Evolutionary conservation across 2,888 invertebrate species (phyloP).

Genomic region (Thecophora atra): DNA sequence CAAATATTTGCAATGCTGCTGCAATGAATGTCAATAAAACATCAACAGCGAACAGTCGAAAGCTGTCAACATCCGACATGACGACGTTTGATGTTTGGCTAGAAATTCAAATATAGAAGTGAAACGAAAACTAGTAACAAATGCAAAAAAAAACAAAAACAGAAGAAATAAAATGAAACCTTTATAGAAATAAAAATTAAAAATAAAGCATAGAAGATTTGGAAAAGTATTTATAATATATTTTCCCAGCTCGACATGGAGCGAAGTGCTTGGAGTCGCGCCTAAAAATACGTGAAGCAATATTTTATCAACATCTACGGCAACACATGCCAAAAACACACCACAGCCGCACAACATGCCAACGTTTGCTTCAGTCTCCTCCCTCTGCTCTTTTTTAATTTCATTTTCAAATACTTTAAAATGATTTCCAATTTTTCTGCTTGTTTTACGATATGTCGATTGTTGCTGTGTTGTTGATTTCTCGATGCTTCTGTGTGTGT

Average conservation of each 20-base stretch:
- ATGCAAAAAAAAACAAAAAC: background rate
- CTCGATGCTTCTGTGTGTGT: no score
- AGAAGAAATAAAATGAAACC: background rate
- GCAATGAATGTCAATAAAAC: conserved; percentile 6
- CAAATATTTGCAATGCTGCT: background rate
- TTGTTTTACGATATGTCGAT: conserved; percentile 13
- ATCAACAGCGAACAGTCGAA: conserved; percentile 8
- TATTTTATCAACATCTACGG: background rate
- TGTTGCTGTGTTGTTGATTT: no score
- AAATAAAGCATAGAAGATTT: background rate
- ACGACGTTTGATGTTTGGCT: background rate
- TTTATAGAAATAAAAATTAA: conserved; percentile 8
- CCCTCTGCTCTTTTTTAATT: background rate
- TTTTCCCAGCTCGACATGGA: background rate
- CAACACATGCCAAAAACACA: conserved; percentile 12
- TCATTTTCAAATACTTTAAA: conserved; percentile 13
- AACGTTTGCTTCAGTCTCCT: background rate
- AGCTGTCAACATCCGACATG: background rate
- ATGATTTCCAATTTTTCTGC: conserved; percentile 21
- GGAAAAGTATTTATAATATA: conserved; percentile 16
- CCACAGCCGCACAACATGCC: background rate
- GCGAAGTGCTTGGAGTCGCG: background rate
- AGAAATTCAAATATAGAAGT: background rate
- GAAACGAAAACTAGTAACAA: background rate
- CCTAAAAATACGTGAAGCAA: background rate